phyloP scores from a whole-genome alignment of 2,797 vertebrate genomes.

The Channallabes apus region DNA sequence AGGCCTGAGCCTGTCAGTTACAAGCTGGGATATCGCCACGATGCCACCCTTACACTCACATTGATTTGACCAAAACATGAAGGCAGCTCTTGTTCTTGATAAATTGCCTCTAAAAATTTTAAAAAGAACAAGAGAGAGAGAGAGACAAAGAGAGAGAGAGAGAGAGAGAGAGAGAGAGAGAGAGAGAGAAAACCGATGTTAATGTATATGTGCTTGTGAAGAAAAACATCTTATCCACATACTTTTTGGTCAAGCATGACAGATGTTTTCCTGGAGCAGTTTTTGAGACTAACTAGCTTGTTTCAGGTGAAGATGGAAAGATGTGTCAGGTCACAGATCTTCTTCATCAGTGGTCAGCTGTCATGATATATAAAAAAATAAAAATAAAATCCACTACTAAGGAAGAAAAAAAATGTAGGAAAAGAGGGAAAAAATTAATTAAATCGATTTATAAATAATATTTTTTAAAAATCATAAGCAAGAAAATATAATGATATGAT shows the following conservation, averaged over 20 bases:
- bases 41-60: conserved; percentile 49
- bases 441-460: not conserved
- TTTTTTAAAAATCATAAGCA: not conserved
- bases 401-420: not conserved
- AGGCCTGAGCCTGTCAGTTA: conserved; percentile 58
- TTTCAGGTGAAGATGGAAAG: not conserved
- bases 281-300: conserved; percentile 2
- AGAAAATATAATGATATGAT: not conserved
- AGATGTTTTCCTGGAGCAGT: conserved; percentile 24
- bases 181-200: not conserved
- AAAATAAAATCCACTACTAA: not conserved
- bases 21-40: conserved; percentile 58
- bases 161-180: not conserved
- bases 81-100: conserved; percentile 60
- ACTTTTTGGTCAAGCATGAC: conserved; percentile 5
- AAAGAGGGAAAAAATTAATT: not conserved
- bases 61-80: conserved; percentile 56
- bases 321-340: not conserved
- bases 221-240: not conserved
- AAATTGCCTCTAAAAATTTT: conserved; percentile 52
- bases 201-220: conserved; percentile 13
- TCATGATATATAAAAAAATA: not conserved
- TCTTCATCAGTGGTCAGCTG: not conserved
- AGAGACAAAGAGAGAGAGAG: not conserved
- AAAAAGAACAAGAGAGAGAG: not conserved